These are phyloP conservation scores for Heliconius himera DNA, from an alignment of 1,140 invertebrate species.

Conservation along the genomic window DNA sequence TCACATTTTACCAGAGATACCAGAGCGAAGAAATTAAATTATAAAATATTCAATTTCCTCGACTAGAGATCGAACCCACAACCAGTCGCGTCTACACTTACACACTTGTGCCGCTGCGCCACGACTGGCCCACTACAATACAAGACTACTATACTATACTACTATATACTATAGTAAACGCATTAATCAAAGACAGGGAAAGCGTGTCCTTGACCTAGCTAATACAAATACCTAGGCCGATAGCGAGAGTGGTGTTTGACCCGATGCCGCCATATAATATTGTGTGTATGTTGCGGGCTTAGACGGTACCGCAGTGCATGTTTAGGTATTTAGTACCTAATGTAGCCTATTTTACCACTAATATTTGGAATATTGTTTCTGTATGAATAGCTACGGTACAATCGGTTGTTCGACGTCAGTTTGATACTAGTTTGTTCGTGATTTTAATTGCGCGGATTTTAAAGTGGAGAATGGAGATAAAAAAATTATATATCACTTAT, in stretches of 20 bases:
- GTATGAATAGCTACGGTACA: background rate
- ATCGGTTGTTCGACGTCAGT: too few species aligned
- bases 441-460: background rate
- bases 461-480: background rate
- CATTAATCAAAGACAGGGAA: slow-evolving; percentile 55
- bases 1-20: too few species aligned
- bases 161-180: background rate
- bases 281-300: slow-evolving; percentile 36
- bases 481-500: background rate
- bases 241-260: slow-evolving; percentile 53
- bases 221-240: slow-evolving; percentile 50
- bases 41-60: too few species aligned
- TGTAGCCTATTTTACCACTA: background rate
- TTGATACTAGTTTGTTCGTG: background rate
- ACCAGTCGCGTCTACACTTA: too few species aligned
- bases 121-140: too few species aligned
- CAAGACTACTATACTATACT: too few species aligned
- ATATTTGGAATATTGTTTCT: background rate
- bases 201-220: slow-evolving; percentile 53
- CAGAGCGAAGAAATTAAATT: too few species aligned
- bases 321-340: background rate
- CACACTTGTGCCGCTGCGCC: too few species aligned
- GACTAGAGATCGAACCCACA: too few species aligned
- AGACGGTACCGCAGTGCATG: slow-evolving; percentile 30
- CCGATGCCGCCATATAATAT: slow-evolving; percentile 37